A percentile compares a stretch with the other conserved stretches of the same genome.
phyloP scores from a whole-genome alignment of 1,140 invertebrate species.

The Megathymus violae region DNA sequence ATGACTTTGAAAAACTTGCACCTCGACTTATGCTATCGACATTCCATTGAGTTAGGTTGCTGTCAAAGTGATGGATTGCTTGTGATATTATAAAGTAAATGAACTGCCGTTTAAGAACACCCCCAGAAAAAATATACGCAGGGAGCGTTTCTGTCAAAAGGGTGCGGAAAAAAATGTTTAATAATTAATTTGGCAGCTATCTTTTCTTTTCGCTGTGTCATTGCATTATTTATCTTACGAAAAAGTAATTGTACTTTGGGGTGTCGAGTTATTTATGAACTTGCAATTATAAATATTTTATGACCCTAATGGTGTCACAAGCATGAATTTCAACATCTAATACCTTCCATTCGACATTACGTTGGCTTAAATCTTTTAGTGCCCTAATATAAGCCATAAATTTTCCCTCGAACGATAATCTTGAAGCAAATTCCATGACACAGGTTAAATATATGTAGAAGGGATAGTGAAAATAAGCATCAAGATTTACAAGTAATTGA shows the following conservation, averaged over 20 bases:
- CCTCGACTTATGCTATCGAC: conserved; percentile 59
- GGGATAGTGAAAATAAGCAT: too few relatives aligned
- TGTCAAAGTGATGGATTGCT: conserved; percentile 71
- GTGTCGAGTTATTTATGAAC: background rate
- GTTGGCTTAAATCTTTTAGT: too few relatives aligned
- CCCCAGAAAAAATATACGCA: conserved; percentile 51
- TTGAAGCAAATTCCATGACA: too few relatives aligned
- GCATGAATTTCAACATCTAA: too few relatives aligned
- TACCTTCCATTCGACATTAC: too few relatives aligned
- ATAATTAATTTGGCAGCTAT: conserved; percentile 14
- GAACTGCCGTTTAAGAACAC: conserved; percentile 67
- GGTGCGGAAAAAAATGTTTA: conserved; percentile 13
- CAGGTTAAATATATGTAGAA: too few relatives aligned
- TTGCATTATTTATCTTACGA: background rate
- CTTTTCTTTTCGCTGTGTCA: conserved; percentile 1
- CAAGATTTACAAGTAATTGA: too few relatives aligned
- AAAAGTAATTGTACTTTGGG: background rate
- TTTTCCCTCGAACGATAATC: too few relatives aligned
- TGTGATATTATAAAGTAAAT: conserved; percentile 73
- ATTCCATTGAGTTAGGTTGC: conserved; percentile 54
- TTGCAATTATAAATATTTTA: too few relatives aligned
- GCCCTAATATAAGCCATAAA: too few relatives aligned
- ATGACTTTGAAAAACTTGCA: conserved; percentile 40
- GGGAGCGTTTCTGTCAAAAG: conserved; percentile 32
- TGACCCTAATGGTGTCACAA: too few relatives aligned